Percentiles rank a stretch among this genome's conserved stretches.
Conservation (phyloP, 2,113 vertebrate genomes). For the Benitochromis conjunctus region DNA sequence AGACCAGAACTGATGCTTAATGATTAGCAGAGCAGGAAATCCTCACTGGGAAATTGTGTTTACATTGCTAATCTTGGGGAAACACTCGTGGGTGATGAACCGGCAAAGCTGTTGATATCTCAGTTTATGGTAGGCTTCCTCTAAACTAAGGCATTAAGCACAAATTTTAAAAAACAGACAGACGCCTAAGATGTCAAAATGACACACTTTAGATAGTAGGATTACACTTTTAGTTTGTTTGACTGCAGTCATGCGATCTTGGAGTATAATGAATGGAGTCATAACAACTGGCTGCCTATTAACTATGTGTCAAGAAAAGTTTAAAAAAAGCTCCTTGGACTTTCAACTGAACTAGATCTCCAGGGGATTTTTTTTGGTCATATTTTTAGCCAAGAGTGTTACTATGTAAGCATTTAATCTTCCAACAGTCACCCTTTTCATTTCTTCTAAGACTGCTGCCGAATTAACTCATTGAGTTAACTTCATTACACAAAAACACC, state of each 20-base stretch:
- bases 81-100: constrained; percentile 36
- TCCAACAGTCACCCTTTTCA: background rate
- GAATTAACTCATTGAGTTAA: background rate
- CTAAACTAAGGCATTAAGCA: background rate
- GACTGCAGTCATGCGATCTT: background rate
- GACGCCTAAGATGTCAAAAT: background rate
- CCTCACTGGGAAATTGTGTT: constrained; percentile 32
- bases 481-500: background rate
- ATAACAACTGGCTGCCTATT: background rate
- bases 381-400: background rate
- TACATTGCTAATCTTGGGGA: constrained; percentile 35
- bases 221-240: background rate
- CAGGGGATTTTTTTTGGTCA: background rate
- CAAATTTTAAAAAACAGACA: background rate
- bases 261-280: background rate
- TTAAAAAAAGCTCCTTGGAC: background rate
- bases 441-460: background rate
- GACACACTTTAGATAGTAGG: background rate
- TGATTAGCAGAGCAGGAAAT: constrained; percentile 38
- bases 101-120: background rate
- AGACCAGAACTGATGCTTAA: background rate
- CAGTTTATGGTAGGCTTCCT: background rate
- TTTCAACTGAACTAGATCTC: background rate
- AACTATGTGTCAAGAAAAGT: background rate
- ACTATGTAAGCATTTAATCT: background rate